Base-by-base conservation (phyloP, 2,888 invertebrate genomes). In the Andrena bicolor region DNA sequence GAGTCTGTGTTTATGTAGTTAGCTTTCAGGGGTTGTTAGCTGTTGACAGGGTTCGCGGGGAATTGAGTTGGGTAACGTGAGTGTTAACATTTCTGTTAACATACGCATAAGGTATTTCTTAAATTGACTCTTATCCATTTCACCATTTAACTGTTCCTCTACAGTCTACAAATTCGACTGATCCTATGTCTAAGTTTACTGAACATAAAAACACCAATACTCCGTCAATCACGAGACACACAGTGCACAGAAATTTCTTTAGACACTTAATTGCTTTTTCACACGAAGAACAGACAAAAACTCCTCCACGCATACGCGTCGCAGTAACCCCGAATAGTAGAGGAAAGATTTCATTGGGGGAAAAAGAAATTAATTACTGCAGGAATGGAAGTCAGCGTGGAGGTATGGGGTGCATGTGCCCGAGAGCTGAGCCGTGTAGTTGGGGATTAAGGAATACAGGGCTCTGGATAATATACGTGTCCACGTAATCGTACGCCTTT, bases 401-500 rank as follows among this genome's bases (percentile, higher is more conserved):
- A 53, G 60, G 63, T 79, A 87, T 81, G 72, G 53, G 58, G 66
- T 61, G 70, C 74, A 56, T 32, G 77, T 41, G 80, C 69, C 23
- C 61, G 32, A 56, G 74, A 78, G 68, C 51, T 75, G 70, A 72
- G 74, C 61, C 56, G 49, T 80, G 77, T 82, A 80, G 85, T 48
- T 63, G n/a, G 61, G 81, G 81, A 88, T 87, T 85, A 88, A 71
- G 70, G 61, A 61, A 30, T 65, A 75, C 72, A 26, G 28, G 26
- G 41, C 20, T 58, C 26, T 63, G 48, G 76, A 83, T 84, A 85
- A 88, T 85, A 80, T 79, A 86, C 76, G 82, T 80, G 80, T 74
- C 71, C 63, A 16, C 69, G 86, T 86, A 89, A 90, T 89, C 89
- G 80, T 80, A 73, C 84, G 74, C 80, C 74, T 86, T 86, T 84